Base-by-base conservation (phyloP, 2,888 invertebrate genomes). In the Limnephilus auricula region DNA sequence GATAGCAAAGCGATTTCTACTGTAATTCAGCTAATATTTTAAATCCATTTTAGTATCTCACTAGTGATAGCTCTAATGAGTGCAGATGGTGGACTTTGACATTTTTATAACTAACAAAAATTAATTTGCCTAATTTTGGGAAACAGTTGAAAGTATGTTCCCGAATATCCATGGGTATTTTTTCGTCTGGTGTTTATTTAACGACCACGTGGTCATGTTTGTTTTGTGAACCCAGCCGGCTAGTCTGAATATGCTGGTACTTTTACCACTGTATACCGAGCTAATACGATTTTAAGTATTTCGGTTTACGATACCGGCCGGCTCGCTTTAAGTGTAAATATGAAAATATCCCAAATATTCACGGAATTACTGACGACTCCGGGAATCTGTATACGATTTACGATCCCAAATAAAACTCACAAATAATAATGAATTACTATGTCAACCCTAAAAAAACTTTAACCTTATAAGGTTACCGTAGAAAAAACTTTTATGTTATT, bases 211-310 rank as follows among this genome's bases (percentile, higher is more conserved):
- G 82, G 91, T 37, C 37, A 18, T 90, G 92, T 90, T 92, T 90
- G 90, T 84, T 91, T 89, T 91, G 92, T 88, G 82, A 89, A 87
- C 50, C 80, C 89, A 40, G 89, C 89, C 86, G 30, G 50, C 45
- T 32, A 32, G 86, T 50, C 50, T 50, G 86, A 86, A 86, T 25
- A 37, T 50, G 18, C 15, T 40, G 50, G 86, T 86, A 50, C 86
- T 50, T 84, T 12, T 50, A 50, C 45, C 86, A 84, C 84, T 37
- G 65, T 30, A 25, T 83, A 90, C 83, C 40, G 89, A 65, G 90
- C 91, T 87, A 87, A 91, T 92, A 91, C 92, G 92, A 91, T 90
- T 92, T 92, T 92, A 92, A 92, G 91, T 90, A 91, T 91, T 90
- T 91, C 84, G 40, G 86, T 92, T 92, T 91, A 91, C 87, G 92